A percentile compares a stretch with the other conserved stretches of the same genome.
phyloP scores from a whole-genome alignment of 2,888 invertebrate genomes.

The Pseudeuparius sepicola region DNA sequence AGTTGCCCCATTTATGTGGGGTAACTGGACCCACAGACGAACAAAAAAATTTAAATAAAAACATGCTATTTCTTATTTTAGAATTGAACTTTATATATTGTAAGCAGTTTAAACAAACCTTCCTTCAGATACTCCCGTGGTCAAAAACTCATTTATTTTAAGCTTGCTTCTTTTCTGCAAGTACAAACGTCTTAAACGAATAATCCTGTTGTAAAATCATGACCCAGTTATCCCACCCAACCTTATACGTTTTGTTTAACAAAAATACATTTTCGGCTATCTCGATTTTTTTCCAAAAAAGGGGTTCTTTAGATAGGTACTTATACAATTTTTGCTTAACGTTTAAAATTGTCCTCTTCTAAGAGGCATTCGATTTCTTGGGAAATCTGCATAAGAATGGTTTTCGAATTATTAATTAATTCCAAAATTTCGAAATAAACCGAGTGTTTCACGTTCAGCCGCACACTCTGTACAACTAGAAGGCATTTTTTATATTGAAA shows the following conservation, averaged over 20 bases:
- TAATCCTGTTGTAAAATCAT: slow-evolving; percentile 7
- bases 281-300: too few relatives aligned
- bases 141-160: slow-evolving; percentile 6
- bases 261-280: too few relatives aligned
- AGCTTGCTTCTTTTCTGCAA: slow-evolving; percentile 4
- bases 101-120: slow-evolving; percentile 1
- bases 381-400: too few relatives aligned
- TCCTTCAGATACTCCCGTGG: slow-evolving; percentile 1
- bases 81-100: slow-evolving; percentile 3
- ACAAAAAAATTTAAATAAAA: slow-evolving; percentile 2
- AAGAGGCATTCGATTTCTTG: too few relatives aligned
- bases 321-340: too few relatives aligned
- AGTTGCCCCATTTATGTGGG: slow-evolving; percentile 5
- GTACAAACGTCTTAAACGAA: slow-evolving; percentile 1
- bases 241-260: slow-evolving; percentile 16
- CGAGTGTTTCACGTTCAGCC: too few relatives aligned
- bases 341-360: too few relatives aligned
- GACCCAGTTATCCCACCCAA: slow-evolving; percentile 6
- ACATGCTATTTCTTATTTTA: slow-evolving; percentile 3
- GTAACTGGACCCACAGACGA: slow-evolving; percentile 4
- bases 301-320: too few relatives aligned
- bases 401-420: too few relatives aligned
- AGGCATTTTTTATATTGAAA: too few relatives aligned
- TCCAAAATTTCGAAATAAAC: too few relatives aligned
- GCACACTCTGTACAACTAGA: too few relatives aligned